Base-by-base conservation (phyloP, 1,140 invertebrate genomes). In the Drosophila lini region DNA sequence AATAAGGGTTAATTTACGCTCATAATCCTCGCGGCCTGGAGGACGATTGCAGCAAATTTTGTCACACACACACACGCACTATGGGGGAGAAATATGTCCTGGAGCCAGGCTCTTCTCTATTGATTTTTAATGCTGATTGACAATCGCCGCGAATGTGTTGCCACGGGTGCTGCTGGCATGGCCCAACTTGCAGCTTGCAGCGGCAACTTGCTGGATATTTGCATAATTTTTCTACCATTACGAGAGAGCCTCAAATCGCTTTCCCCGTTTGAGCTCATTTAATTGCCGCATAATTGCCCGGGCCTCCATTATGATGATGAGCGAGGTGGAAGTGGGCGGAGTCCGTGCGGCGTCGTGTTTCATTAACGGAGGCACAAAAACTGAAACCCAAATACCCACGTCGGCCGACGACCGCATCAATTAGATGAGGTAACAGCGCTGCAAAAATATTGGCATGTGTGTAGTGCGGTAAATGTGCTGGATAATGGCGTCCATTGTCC, bases 1-100 rank as follows among this genome's bases (percentile, higher is more conserved):
- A 89, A 89, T 88, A 88, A 88, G 84, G 84, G 84, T 88, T 88
- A 88, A 88, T 88, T 88, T 88, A 88, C 84, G 80, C 84, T 88
- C 84, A 88, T 88, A 89, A 88, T 89, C 84, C 84, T 78, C 70
- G 47, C 15, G 31, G 78, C 74, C 64, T 48, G 44, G n/a, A 58
- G 68, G 34, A 57, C 34, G 64, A 70, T 88, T 88, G 68, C 83
- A 89, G 65, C 28, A 40, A 67, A 88, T 85, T 69, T 79, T 85
- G 82, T 85, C 82, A 73, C 80, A 78, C 62, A 68, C 42, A 28
- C 25, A 48, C 31, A 56, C 36, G 31, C 34, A 22, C 10, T 28
- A 0, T n/a, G 32, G 6, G 10, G 28, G 25, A 28, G 19, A 79
- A 61, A 55, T 44, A 42, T 89, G 83, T 80, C 84, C 84, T 78